A percentile compares a stretch with the other conserved stretches of the same genome.
Evolutionary conservation across 1,140 invertebrate genomes (phyloP).

Genomic region (Radopholus similis): DNA sequence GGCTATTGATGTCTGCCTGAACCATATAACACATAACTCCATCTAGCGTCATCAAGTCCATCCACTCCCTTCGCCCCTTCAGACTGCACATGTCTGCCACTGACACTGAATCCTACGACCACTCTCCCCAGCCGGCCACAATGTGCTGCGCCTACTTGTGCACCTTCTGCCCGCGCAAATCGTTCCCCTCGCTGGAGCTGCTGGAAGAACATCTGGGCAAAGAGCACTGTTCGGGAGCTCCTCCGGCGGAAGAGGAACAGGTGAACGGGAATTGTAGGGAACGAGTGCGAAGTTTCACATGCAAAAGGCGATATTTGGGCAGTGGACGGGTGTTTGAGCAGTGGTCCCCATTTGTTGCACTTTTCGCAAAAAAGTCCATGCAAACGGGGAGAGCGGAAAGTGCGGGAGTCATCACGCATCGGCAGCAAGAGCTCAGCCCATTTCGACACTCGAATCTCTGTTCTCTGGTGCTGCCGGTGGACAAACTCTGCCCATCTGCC

Average conservation of each 20-base stretch:
- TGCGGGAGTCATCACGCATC: too few relatives aligned
- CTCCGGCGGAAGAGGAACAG: not conserved
- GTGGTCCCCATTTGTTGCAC: not conserved
- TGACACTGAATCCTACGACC: too few relatives aligned
- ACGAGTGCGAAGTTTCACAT: not conserved
- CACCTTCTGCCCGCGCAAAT: not conserved
- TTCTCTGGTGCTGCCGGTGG: too few relatives aligned
- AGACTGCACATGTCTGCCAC: not conserved
- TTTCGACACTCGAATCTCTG: too few relatives aligned
- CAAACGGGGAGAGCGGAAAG: too few relatives aligned
- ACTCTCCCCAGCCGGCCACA: too few relatives aligned
- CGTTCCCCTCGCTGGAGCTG: slow-evolving; percentile 5
- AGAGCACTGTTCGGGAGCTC: too few relatives aligned
- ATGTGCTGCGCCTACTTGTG: slow-evolving; percentile 11
- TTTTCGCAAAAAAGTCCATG: too few relatives aligned
- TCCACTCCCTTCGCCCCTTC: not conserved
- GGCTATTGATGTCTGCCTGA: too few relatives aligned
- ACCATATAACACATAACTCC: not conserved
- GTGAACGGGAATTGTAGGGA: not conserved
- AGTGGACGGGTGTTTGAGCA: not conserved
- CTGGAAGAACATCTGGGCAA: slow-evolving; percentile 3
- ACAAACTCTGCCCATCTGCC: too few relatives aligned
- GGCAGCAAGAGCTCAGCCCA: too few relatives aligned
- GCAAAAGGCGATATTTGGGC: not conserved
- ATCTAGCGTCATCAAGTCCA: not conserved